Evolutionary conservation across 2,888 invertebrate species (phyloP).

Genomic region (Tachina lurida): DNA sequence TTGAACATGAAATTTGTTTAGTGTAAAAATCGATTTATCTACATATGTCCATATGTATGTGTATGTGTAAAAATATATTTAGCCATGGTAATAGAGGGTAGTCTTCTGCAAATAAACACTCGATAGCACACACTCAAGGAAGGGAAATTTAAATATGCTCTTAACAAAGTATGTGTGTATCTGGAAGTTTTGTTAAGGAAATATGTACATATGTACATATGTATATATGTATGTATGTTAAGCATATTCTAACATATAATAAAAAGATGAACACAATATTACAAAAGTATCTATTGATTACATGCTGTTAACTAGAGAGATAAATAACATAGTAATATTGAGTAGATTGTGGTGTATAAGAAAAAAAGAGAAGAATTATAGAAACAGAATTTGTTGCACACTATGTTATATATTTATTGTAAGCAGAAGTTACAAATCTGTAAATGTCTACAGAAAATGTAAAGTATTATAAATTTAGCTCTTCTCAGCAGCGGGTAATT

Average conservation of each 20-base stretch:
- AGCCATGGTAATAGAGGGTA: slow-evolving; percentile 25
- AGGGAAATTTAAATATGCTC: slow-evolving; percentile 8
- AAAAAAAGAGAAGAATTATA: neutral
- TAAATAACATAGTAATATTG: neutral
- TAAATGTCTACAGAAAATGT: slow-evolving; percentile 39
- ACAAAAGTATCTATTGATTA: neutral
- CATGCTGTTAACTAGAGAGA: neutral
- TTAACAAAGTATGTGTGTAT: neutral
- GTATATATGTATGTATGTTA: neutral
- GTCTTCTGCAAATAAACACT: slow-evolving; percentile 23
- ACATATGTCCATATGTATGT: neutral
- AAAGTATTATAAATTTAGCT: neutral
- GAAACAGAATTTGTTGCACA: neutral
- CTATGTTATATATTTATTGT: neutral
- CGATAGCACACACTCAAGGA: neutral
- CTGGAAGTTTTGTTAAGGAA: slow-evolving; percentile 3
- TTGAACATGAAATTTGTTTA: slow-evolving; percentile 73
- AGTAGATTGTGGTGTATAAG: neutral
- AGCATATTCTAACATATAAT: no score
- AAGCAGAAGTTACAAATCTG: slow-evolving; percentile 15
- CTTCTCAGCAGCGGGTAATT: neutral
- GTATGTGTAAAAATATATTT: neutral
- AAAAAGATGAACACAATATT: no score
- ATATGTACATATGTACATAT: neutral
- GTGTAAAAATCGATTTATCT: slow-evolving; percentile 74